Percentiles rank a stretch among this genome's conserved stretches.
phyloP scores from a whole-genome alignment of 1,140 invertebrate genomes.

The Limonius californicus region DNA sequence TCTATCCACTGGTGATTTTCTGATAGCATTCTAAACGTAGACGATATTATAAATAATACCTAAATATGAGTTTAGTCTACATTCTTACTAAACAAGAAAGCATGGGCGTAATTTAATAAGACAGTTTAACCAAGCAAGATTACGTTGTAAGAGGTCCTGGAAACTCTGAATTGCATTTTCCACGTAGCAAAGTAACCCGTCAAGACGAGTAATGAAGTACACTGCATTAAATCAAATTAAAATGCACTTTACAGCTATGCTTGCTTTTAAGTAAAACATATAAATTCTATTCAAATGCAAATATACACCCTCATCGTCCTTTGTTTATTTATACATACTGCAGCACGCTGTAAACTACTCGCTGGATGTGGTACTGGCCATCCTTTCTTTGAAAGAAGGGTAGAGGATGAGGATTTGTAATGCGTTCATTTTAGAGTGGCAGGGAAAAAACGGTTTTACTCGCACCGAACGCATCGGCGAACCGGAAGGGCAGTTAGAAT shows the following conservation, averaged over 20 bases:
- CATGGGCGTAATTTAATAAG: too few relatives aligned
- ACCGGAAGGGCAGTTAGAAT: constrained; percentile 6
- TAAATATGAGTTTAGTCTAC: too few relatives aligned
- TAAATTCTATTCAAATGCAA: constrained; percentile 6
- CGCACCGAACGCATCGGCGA: not conserved
- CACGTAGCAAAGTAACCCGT: too few relatives aligned
- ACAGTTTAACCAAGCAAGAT: too few relatives aligned
- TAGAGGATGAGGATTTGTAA: constrained; percentile 4
- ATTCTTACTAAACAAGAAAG: too few relatives aligned
- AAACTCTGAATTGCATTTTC: too few relatives aligned
- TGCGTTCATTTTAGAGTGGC: constrained; percentile 3
- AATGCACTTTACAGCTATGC: not conserved
- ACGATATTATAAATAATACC: too few relatives aligned
- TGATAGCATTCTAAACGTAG: too few relatives aligned
- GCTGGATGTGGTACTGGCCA: not conserved
- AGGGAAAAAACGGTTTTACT: not conserved
- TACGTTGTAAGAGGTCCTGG: too few relatives aligned
- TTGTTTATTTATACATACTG: constrained; percentile 8
- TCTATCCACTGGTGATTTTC: too few relatives aligned
- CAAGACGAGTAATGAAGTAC: too few relatives aligned
- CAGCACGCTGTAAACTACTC: not conserved
- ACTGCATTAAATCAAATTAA: constrained; percentile 8
- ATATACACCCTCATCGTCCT: not conserved
- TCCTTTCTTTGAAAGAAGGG: constrained; percentile 1
- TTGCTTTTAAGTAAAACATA: not conserved